Base-by-base conservation (phyloP, 2,797 vertebrate species). In the Sebastes taczanowskii region DNA sequence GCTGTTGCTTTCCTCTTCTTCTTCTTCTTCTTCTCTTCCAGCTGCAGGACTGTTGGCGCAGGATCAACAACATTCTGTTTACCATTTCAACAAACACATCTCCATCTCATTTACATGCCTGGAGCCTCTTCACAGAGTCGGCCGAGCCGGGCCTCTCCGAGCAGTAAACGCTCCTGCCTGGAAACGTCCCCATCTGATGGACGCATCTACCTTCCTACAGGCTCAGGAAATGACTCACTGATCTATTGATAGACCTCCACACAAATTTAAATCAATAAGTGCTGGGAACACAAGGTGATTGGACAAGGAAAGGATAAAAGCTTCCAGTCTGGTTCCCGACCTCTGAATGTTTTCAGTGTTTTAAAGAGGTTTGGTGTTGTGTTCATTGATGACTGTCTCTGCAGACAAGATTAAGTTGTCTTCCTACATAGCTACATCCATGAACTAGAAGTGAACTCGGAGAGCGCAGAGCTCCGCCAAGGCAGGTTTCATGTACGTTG, bases 61-160 rank as follows among this genome's bases (percentile, higher is more conserved):
- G 46, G n/a, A 29, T 66, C 87, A 80, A 55, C 22, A 25, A 1
- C 32, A 11, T 38, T 38, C 73, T 86, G 83, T 78, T 82, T 81
- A 83, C 72, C 70, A 38, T 79, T 55, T 77, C 70, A 23, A 30
- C 75, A 67, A 63, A 77, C 76, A 67, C 75, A 71, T 79, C 81
- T 77, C 66, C 66, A 74, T 77, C 80, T 90, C 78, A 79, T 88
- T 84, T 53, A 61, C 66, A 78, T 83, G 81, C 63, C 2, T 27
- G 22, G 18, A 75, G 71, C 42, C 64, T 77, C 68, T 23, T 34
- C 34, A 20, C 65, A 5, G 69, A 75, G 68, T 56, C 30, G 25
- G 34, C 38, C 46, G 6, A 65, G 58, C 58, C 55, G 4, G 69
- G 58, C 58, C 42, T 55, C 71, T 77, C 30, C 2, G 46, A 10